phyloP scores from a whole-genome alignment of 2,797 vertebrate genomes.

The Myoxocephalus aenaeus region DNA sequence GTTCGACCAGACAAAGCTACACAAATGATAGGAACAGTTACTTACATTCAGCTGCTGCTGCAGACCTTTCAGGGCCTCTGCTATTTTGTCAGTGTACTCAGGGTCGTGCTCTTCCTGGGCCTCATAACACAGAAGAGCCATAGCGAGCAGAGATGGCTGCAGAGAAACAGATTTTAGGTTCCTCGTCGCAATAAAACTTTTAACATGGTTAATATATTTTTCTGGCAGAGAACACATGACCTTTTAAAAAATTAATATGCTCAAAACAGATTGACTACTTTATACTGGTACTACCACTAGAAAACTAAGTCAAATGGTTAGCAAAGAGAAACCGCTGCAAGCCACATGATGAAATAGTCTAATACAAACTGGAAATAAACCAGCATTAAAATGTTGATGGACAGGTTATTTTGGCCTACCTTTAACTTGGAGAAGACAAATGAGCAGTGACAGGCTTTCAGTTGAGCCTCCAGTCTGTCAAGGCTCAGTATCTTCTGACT shows the following conservation, averaged over 20 bases:
- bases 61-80: slow-evolving; percentile 84
- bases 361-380: slow-evolving; percentile 8
- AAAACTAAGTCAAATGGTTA: neutral
- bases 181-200: neutral
- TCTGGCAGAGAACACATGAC: neutral
- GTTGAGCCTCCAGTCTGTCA: slow-evolving; percentile 93
- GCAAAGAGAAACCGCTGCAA: slow-evolving; percentile 2
- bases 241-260: neutral
- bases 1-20: neutral
- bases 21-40: neutral
- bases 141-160: slow-evolving; percentile 92
- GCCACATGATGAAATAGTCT: neutral
- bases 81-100: slow-evolving; percentile 79
- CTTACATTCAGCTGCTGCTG: slow-evolving; percentile 89
- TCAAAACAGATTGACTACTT: neutral
- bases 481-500: slow-evolving; percentile 89
- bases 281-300: neutral
- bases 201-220: neutral
- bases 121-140: slow-evolving; percentile 89
- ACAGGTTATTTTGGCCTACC: slow-evolving; percentile 79
- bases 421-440: slow-evolving; percentile 95
- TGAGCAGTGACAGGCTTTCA: slow-evolving; percentile 96
- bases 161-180: slow-evolving; percentile 28
- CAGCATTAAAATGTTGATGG: slow-evolving; percentile 2
- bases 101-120: slow-evolving; percentile 86